Evolutionary conservation across 2,113 vertebrate species (phyloP), one percentile per base, ranked within the genome.

Genomic region (Paracanthobrama guichenoti): DNA sequence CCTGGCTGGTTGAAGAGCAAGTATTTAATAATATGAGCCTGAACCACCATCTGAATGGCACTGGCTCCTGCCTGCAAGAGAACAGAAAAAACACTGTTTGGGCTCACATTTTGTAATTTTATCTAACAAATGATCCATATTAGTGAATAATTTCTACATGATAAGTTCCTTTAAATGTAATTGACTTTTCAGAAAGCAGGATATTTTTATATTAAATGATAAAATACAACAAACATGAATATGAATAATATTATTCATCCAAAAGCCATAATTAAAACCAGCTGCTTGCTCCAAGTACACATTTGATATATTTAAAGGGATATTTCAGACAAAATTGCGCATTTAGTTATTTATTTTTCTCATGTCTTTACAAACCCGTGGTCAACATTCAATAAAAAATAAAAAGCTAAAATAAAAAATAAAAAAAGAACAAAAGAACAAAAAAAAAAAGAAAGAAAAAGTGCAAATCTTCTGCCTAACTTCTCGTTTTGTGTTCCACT

Each of bases 41-140:
- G 97, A 0, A 98, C 90, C 0, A 92, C 95, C 91, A 95, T 96
- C 93, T 96, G 95, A 75, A 98, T 62, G 28, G 94, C 90, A 73
- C 84, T 88, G 0, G 92, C 79, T 64, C 95, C 96, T 6, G 93
- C 94, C 96, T 97, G 87, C 3, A 88, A 85, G 59, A 57, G 7
- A 59, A 87, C 55, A 85, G 28, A 64, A 16, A 81, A 60, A 81
- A 53, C 20, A 14, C 12, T 11, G n/a, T 44, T 26, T 18, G 3
- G 3, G 2, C 35, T 18, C 2, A 4, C 11, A 42, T 66, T 39
- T 57, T 3, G 3, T 3, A 74, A 6, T 6, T 26, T 35, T 55
- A 3, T 22, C 4, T 31, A 5, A 22, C 3, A 76, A 55, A 75
- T 75, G 0, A 18, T 53, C 50, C 4, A 53, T 53, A 5, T 53